Percentiles rank a stretch among this genome's conserved stretches.
phyloP scores from a whole-genome alignment of 2,888 invertebrate genomes.

The Ochropacha duplaris region DNA sequence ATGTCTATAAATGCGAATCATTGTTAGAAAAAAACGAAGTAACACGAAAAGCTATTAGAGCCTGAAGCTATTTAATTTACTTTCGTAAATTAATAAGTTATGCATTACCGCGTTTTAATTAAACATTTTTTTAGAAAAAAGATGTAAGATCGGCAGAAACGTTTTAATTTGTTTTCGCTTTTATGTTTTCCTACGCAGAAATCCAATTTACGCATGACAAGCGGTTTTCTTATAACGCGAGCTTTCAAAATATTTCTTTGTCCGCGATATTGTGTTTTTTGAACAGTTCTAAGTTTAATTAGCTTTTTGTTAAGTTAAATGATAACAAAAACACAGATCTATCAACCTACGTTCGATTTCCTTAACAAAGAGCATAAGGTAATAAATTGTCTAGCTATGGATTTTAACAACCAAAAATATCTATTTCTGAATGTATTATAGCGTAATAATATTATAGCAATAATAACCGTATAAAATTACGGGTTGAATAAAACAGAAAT shows the following conservation, averaged over 20 bases:
- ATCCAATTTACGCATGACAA: conserved; percentile 11
- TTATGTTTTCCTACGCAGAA: conserved; percentile 8
- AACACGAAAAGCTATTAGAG: background rate
- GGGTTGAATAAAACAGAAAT: too few relatives aligned
- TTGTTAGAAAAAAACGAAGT: too few relatives aligned
- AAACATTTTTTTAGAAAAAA: conserved; percentile 7
- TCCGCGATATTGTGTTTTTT: background rate
- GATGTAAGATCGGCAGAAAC: conserved; percentile 9
- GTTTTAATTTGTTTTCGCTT: conserved; percentile 9
- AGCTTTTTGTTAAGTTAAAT: too few relatives aligned
- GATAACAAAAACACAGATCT: too few relatives aligned
- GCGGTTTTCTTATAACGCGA: conserved; percentile 3
- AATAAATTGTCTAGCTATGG: too few relatives aligned
- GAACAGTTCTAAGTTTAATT: background rate
- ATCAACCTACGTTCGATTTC: too few relatives aligned
- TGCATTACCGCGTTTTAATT: conserved; percentile 12
- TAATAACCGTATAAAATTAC: too few relatives aligned
- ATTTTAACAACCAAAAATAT: too few relatives aligned
- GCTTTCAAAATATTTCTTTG: background rate
- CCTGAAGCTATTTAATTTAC: conserved; percentile 14
- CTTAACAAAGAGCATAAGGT: too few relatives aligned
- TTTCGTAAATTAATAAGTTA: conserved; percentile 13
- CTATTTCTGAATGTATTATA: too few relatives aligned
- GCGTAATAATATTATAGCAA: too few relatives aligned
- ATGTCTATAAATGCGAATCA: too few relatives aligned